These are phyloP conservation scores for Arrhamphus sclerolepis DNA, from an alignment of 2,797 vertebrate genomes.

Conservation along the genomic window DNA sequence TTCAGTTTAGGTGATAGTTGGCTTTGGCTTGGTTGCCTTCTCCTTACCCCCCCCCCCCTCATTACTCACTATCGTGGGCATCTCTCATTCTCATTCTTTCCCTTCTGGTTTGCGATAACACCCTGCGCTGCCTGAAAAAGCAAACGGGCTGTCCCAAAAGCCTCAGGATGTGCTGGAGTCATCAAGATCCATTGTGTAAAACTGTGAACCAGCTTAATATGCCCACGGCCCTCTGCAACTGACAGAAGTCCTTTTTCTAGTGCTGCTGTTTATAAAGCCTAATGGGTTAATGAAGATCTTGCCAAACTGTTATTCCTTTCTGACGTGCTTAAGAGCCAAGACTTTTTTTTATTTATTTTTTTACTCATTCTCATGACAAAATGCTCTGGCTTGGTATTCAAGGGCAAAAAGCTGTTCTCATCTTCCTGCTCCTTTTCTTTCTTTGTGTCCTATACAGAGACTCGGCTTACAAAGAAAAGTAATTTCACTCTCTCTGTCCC, in stretches of 20 bases:
- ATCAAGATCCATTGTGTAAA: conserved; percentile 64
- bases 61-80: conserved; percentile 7
- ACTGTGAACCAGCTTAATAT: conserved; percentile 42
- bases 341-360: conserved; percentile 25
- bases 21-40: conserved; percentile 34
- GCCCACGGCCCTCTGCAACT: conserved; percentile 37
- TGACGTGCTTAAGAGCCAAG: conserved; percentile 52
- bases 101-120: conserved; percentile 50
- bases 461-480: conserved; percentile 71
- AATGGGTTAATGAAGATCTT: conserved; percentile 65
- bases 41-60: neutral
- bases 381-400: conserved; percentile 68
- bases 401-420: conserved; percentile 72
- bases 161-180: conserved; percentile 61
- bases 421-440: conserved; percentile 62
- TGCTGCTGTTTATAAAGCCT: conserved; percentile 60
- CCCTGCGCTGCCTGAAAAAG: conserved; percentile 45
- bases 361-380: conserved; percentile 59
- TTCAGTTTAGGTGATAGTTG: conserved; percentile 48
- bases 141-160: conserved; percentile 37
- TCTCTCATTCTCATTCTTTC: conserved; percentile 25
- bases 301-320: conserved; percentile 66
- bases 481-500: conserved; percentile 77
- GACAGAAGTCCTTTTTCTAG: conserved; percentile 48
- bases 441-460: conserved; percentile 72